Evolutionary conservation across 2,797 vertebrate genomes (phyloP).

Genomic region (Rhinichthys osculus): DNA sequence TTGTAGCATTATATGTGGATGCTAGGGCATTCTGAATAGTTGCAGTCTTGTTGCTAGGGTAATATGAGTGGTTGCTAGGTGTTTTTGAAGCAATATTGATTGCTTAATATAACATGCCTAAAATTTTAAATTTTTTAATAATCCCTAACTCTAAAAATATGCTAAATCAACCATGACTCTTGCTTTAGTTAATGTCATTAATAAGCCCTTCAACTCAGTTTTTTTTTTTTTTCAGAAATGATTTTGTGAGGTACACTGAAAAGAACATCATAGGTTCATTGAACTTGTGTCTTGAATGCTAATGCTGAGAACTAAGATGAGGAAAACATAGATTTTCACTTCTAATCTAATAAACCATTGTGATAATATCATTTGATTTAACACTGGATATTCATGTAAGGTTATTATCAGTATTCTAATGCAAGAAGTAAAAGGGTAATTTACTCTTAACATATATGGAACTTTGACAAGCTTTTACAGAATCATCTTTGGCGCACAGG

Average conservation of each 20-base stretch:
- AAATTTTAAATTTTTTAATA: neutral
- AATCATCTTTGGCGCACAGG: neutral
- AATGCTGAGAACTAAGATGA: neutral
- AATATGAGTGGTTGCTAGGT: neutral
- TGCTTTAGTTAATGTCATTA: neutral
- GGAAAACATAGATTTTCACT: neutral
- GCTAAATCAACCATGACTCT: neutral
- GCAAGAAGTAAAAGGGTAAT: neutral
- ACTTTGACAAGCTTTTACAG: slow-evolving; percentile 4
- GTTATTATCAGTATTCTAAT: neutral
- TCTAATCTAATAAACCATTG: neutral
- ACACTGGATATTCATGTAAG: neutral
- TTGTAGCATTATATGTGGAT: neutral
- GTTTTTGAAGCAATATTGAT: neutral
- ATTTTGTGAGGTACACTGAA: neutral
- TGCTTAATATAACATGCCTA: neutral
- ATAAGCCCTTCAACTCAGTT: neutral
- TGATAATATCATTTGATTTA: neutral
- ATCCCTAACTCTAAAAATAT: neutral
- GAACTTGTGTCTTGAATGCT: neutral
- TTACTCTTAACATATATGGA: neutral
- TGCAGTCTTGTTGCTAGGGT: neutral
- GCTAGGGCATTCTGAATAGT: neutral
- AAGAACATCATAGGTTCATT: neutral
- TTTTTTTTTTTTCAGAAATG: neutral